phyloP scores from a whole-genome alignment of 2,888 invertebrate species.

The Hemicrepidius hirtus region DNA sequence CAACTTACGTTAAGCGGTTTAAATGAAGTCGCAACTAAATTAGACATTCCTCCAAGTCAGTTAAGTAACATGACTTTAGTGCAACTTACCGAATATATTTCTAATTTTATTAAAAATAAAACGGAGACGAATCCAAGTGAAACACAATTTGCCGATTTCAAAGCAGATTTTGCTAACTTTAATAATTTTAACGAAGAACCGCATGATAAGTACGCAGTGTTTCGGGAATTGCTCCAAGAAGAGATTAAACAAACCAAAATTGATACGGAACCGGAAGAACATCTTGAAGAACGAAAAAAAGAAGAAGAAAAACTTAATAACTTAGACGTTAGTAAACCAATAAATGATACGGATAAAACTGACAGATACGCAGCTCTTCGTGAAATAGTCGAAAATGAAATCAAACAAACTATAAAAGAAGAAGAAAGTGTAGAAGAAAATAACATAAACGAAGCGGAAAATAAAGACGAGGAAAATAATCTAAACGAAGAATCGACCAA shows the following conservation, averaged over 20 bases:
- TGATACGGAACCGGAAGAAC: constrained; percentile 67
- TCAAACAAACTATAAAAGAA: constrained; percentile 66
- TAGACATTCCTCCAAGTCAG: constrained; percentile 85
- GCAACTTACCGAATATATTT: constrained; percentile 87
- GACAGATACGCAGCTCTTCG: constrained; percentile 89
- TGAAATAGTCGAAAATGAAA: constrained; percentile 80
- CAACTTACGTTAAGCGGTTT: constrained; percentile 89
- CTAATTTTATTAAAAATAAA: constrained; percentile 74
- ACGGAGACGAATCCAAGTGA: constrained; percentile 56
- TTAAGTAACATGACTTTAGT: constrained; percentile 91
- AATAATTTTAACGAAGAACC: constrained; percentile 71
- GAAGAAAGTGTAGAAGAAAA: constrained; percentile 64
- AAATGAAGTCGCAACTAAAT: constrained; percentile 84
- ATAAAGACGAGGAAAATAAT: constrained; percentile 59
- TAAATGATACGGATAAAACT: constrained; percentile 41
- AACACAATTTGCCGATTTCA: constrained; percentile 72
- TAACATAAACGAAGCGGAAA: constrained; percentile 69
- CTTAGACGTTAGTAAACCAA: constrained; percentile 55
- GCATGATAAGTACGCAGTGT: constrained; percentile 89
- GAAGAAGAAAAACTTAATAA: constrained; percentile 55
- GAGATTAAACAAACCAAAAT: constrained; percentile 78
- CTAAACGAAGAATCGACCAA: constrained; percentile 53
- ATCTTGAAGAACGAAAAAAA: constrained; percentile 57
- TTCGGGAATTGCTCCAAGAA: constrained; percentile 87
- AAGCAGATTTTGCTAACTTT: constrained; percentile 76